Conservation (phyloP, 2,888 invertebrate genomes). For the Cephus nigrinus region DNA sequence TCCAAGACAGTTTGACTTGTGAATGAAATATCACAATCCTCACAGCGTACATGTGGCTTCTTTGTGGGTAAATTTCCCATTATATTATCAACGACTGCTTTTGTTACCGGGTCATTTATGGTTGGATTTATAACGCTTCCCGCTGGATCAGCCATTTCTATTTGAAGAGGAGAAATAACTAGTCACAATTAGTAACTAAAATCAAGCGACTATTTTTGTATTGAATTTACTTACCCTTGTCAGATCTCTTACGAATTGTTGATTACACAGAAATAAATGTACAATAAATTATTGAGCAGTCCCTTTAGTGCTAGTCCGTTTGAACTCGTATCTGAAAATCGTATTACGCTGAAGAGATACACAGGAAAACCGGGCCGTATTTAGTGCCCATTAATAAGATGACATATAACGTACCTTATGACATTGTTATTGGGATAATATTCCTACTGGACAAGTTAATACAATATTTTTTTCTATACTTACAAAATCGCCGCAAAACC, state of each 20-base stretch:
- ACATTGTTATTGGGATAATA: not conserved
- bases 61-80: slow-evolving; percentile 67
- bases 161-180: not conserved
- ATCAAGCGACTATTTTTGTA: not conserved
- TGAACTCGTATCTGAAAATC: not conserved
- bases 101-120: slow-evolving; percentile 65
- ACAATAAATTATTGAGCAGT: not conserved
- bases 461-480: not conserved
- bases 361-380: not conserved
- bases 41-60: slow-evolving; percentile 64
- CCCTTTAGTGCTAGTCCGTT: not conserved
- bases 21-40: slow-evolving; percentile 66
- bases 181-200: not conserved
- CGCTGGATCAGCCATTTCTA: slow-evolving; percentile 40
- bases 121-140: slow-evolving; percentile 41
- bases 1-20: slow-evolving; percentile 67
- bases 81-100: slow-evolving; percentile 67
- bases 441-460: not conserved
- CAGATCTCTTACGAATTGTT: not conserved
- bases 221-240: not conserved
- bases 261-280: not conserved
- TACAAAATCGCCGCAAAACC: not conserved
- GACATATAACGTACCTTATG: not conserved
- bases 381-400: not conserved
- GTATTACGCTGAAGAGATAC: not conserved